Conservation (phyloP, 2,888 invertebrate genomes). For the Drosophila stalkeri region DNA sequence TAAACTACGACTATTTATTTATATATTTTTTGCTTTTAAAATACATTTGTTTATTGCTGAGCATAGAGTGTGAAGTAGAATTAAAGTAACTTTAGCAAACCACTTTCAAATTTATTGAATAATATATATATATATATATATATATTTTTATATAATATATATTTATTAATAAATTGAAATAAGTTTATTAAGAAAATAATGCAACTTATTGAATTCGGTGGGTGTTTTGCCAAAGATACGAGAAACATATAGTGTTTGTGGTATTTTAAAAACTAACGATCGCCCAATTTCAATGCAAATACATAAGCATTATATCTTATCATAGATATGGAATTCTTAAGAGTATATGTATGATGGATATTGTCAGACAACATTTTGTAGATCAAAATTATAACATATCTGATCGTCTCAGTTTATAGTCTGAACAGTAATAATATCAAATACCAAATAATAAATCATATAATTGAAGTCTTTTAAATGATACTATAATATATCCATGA, state of each 20-base stretch:
- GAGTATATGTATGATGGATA: background rate
- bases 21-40: conserved; percentile 25
- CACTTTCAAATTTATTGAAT: conserved; percentile 29
- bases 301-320: conserved; percentile 3
- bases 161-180: background rate
- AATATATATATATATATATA: background rate
- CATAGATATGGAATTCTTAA: background rate
- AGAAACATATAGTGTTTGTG: conserved; percentile 7
- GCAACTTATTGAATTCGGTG: conserved; percentile 62
- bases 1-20: conserved; percentile 33
- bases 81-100: conserved; percentile 56
- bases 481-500: background rate
- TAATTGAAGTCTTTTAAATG: background rate
- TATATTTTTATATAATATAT: conserved; percentile 1
- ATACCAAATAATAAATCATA: background rate
- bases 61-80: conserved; percentile 6
- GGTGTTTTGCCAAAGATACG: conserved; percentile 70
- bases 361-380: background rate
- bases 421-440: background rate
- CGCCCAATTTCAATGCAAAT: conserved; percentile 46
- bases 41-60: conserved; percentile 38
- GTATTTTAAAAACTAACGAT: conserved; percentile 12
- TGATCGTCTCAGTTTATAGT: background rate
- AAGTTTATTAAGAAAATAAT: conserved; percentile 8
- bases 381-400: background rate